Percentiles rank a stretch among this genome's conserved stretches.
These are phyloP conservation scores for Xiphydria camelus DNA, from an alignment of 2,888 invertebrate genomes.

Conservation along the genomic window DNA sequence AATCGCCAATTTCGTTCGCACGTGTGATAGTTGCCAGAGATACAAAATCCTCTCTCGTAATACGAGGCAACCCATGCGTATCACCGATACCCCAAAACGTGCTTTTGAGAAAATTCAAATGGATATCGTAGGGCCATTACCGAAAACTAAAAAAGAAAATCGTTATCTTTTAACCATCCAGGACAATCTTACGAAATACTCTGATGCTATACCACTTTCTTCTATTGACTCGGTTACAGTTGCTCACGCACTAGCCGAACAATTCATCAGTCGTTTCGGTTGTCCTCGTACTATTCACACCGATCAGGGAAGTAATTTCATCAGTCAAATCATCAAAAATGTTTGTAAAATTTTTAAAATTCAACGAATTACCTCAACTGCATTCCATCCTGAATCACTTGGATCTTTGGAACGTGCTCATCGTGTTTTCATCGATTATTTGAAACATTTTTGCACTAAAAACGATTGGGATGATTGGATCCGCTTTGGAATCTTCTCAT, in stretches of 20 bases:
- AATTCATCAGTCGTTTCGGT: no score
- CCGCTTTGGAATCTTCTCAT: conserved; percentile 4
- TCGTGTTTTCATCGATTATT: background rate
- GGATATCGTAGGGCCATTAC: conserved; percentile 30
- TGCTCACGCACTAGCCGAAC: conserved; percentile 12
- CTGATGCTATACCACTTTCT: conserved; percentile 12
- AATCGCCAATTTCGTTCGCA: conserved; percentile 15
- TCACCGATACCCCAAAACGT: conserved; percentile 8
- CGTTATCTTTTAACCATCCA: conserved; percentile 15
- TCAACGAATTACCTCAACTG: no score
- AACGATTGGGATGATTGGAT: background rate
- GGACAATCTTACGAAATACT: conserved; percentile 18
- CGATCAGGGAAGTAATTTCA: no score
- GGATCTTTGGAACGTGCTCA: no score
- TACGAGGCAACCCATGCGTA: conserved; percentile 16
- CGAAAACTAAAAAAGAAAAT: conserved; percentile 14
- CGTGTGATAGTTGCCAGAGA: conserved; percentile 22
- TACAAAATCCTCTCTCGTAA: conserved; percentile 14
- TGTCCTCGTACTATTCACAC: no score
- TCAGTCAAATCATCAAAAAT: no score
- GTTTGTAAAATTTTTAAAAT: no score
- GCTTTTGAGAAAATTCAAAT: conserved; percentile 23
- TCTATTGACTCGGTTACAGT: conserved; percentile 9
- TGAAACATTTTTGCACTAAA: conserved; percentile 2
- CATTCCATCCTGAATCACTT: no score